Evolutionary conservation across 2,797 vertebrate species (phyloP).

Genomic region (Lagocephalus sceleratus): DNA sequence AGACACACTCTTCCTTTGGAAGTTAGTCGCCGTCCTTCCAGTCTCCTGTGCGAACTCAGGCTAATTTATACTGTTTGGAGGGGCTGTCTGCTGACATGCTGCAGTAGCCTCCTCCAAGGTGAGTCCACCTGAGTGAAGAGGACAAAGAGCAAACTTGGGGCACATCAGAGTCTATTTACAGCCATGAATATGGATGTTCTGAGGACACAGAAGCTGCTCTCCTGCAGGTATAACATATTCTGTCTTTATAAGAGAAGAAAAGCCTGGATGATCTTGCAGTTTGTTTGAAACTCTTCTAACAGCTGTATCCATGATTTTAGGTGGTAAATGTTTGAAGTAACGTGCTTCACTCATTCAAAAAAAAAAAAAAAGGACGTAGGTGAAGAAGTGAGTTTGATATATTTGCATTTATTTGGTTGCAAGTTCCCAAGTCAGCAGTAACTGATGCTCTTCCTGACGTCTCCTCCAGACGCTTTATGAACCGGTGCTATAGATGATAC

Average conservation of each 20-base stretch:
- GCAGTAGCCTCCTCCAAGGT: slow-evolving; percentile 48
- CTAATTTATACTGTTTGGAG: slow-evolving; percentile 39
- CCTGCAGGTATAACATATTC: slow-evolving; percentile 10
- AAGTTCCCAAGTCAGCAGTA: too few relatives aligned
- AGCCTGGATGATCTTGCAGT: too few relatives aligned
- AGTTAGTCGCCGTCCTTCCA: slow-evolving; percentile 15
- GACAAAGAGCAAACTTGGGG: slow-evolving; percentile 23
- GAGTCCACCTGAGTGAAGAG: slow-evolving; percentile 45
- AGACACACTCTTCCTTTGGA: slow-evolving; percentile 5
- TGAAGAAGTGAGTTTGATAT: too few relatives aligned
- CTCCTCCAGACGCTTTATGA: too few relatives aligned
- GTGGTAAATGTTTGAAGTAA: too few relatives aligned
- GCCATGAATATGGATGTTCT: slow-evolving; percentile 56
- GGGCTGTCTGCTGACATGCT: slow-evolving; percentile 7
- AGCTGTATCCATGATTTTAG: too few relatives aligned
- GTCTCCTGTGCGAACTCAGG: slow-evolving; percentile 29
- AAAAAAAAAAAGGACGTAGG: too few relatives aligned
- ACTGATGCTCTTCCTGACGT: too few relatives aligned
- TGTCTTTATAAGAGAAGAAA: neutral
- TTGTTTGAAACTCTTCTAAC: too few relatives aligned
- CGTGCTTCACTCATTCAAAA: too few relatives aligned
- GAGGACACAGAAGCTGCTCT: slow-evolving; percentile 6
- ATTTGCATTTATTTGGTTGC: too few relatives aligned
- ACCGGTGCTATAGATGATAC: too few relatives aligned
- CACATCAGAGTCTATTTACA: slow-evolving; percentile 9